Evolutionary conservation across 1,140 invertebrate genomes (phyloP), one percentile per base, ranked within the genome.

Genomic region (Myzus persicae): DNA sequence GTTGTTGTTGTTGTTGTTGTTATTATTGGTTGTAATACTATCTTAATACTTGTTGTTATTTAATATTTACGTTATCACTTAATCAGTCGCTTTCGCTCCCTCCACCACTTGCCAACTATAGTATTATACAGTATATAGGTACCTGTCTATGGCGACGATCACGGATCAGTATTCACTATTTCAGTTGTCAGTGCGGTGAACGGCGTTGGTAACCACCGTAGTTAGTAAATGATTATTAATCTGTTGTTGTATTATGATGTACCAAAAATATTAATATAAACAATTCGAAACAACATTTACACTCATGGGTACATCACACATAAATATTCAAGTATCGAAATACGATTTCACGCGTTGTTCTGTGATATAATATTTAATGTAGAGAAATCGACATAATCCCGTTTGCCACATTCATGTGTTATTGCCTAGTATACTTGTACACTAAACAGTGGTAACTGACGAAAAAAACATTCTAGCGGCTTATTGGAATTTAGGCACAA

Each of bases 41-140:
- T 76, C 59, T 14, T 76, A 76, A 76, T 76, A 76, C 59, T 76
- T 76, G 59, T 76, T 76, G 59, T 76, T 76, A 76, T 76, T 67
- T 76, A 76, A 76, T 76, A 18, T 36, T 76, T n/a, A 76, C 24
- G 59, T 76, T 76, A 76, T 76, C 59, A 76, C 31, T n/a, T 76
- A 76, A 76, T 76, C 59, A 76, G 5, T 76, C 59, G 14, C 11
- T 76, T n/a, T 76, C 59, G 59, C 59, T 76, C n/a, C 11, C 59
- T 76, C 59, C n/a, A n/a, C 59, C 14, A 18, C 11, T 44, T 8
- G 8, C 42, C 42, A 44, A 44, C 42, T 5, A 44, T n/a, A n/a
- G n/a, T n/a, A 48, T 14, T 48, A 48, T 48, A 48, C 46, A 18
- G 14, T 48, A 48, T 48, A 48, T n/a, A n/a, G n/a, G n/a, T n/a